phyloP scores from a whole-genome alignment of 1,140 invertebrate species.

The Pachypsylla venusta region DNA sequence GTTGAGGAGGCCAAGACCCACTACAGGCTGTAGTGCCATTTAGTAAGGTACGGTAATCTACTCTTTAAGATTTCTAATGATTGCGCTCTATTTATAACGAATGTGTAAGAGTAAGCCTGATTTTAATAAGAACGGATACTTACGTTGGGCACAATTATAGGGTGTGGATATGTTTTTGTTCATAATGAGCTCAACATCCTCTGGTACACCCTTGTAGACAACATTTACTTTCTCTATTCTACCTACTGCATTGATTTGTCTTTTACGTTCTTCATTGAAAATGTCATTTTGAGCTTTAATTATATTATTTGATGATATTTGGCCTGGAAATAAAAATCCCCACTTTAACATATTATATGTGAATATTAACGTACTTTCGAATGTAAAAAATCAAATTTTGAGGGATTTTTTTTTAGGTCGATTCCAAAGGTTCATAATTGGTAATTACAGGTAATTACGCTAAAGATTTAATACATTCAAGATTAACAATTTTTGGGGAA shows the following conservation, averaged over 20 bases:
- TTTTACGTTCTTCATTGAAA: slow-evolving; percentile 61
- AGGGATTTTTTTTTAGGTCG: too few species aligned
- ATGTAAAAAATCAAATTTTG: too few species aligned
- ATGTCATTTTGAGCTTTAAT: slow-evolving; percentile 37
- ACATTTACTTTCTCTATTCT: slow-evolving; percentile 87
- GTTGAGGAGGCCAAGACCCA: not conserved
- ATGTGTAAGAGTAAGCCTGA: too few species aligned
- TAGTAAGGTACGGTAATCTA: not conserved
- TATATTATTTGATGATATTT: slow-evolving; percentile 10
- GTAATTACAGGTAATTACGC: too few species aligned
- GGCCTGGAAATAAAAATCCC: slow-evolving; percentile 12
- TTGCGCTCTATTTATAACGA: too few species aligned
- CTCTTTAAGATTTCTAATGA: too few species aligned
- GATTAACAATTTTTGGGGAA: too few species aligned
- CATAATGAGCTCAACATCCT: slow-evolving; percentile 67
- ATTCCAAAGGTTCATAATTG: too few species aligned
- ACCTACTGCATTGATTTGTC: slow-evolving; percentile 52
- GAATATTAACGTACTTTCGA: too few species aligned
- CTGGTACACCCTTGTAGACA: slow-evolving; percentile 51
- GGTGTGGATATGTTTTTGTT: slow-evolving; percentile 87
- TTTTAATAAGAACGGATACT: too few species aligned
- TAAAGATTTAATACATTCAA: too few species aligned
- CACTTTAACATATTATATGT: too few species aligned
- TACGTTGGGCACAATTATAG: slow-evolving; percentile 78
- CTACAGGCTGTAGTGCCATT: not conserved